phyloP scores from a whole-genome alignment of 2,888 invertebrate species.

The Acanthopleura granulata region DNA sequence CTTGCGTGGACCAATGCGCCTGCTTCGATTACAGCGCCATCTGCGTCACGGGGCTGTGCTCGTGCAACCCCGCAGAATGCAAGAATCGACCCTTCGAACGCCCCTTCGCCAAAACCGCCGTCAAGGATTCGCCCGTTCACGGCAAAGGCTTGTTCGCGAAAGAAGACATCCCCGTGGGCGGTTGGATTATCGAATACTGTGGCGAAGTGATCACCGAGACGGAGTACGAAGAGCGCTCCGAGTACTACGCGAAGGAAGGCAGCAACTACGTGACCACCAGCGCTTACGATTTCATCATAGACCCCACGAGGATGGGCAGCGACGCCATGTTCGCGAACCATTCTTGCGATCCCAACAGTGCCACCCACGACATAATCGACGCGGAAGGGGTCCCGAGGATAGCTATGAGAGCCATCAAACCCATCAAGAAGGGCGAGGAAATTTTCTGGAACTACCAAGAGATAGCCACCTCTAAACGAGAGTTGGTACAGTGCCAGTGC shows the following conservation, averaged over 20 bases:
- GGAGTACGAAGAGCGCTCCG: not conserved
- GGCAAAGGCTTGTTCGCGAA: not conserved
- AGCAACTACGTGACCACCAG: not conserved
- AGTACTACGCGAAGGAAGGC: not conserved
- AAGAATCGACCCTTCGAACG: not conserved
- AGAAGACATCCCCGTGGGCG: not conserved
- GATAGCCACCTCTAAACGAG: not conserved
- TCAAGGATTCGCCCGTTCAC: not conserved
- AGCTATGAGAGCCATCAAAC: not conserved
- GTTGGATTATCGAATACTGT: not conserved
- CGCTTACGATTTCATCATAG: not conserved
- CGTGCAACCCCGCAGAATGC: not conserved
- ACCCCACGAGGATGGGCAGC: not conserved
- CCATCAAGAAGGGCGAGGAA: not conserved
- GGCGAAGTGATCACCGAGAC: not conserved
- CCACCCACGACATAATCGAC: not conserved
- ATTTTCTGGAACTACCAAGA: not conserved
- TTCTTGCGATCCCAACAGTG: not conserved
- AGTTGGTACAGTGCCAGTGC: not conserved
- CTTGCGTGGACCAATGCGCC: not conserved
- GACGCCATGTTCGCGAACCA: constrained; percentile 1
- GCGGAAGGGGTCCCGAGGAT: not conserved
- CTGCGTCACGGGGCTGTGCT: not conserved
- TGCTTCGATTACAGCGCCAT: not conserved
- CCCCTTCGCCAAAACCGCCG: not conserved